Conservation (phyloP, 1,140 invertebrate species). For the Drosophila azteca region DNA sequence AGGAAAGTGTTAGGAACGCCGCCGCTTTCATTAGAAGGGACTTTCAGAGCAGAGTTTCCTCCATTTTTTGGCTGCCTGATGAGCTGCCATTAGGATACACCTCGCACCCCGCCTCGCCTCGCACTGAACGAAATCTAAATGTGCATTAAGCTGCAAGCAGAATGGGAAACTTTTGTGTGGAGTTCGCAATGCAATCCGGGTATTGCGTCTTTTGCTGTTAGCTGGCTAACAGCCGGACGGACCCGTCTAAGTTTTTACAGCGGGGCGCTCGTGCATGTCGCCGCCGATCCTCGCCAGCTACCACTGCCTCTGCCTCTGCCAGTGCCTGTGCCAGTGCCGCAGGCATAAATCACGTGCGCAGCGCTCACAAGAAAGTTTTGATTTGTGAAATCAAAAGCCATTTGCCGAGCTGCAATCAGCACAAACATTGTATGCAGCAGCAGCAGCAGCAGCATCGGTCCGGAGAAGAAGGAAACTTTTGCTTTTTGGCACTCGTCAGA, state of each 20-base stretch:
- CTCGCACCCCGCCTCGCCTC: neutral
- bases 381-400: slow-evolving; percentile 84
- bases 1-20: slow-evolving; percentile 50
- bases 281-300: slow-evolving; percentile 42
- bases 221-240: slow-evolving; percentile 5
- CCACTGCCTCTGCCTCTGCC: slow-evolving; percentile 11
- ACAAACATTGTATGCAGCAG: slow-evolving; percentile 81
- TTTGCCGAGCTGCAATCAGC: slow-evolving; percentile 83
- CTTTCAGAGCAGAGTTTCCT: slow-evolving; percentile 2
- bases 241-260: slow-evolving; percentile 44
- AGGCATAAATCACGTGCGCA: slow-evolving; percentile 82
- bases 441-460: slow-evolving; percentile 8
- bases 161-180: slow-evolving; percentile 57
- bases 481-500: slow-evolving; percentile 81
- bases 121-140: slow-evolving; percentile 54
- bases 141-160: slow-evolving; percentile 51
- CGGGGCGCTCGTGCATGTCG: slow-evolving; percentile 60
- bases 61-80: slow-evolving; percentile 39
- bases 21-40: slow-evolving; percentile 31
- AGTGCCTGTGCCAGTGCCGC: slow-evolving; percentile 38
- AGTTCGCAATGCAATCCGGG: no score
- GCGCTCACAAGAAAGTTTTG: slow-evolving; percentile 81
- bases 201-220: slow-evolving; percentile 10
- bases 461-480: slow-evolving; percentile 60
- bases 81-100: slow-evolving; percentile 61